Evolutionary conservation across 2,797 vertebrate genomes (phyloP), one percentile per base, ranked within the genome.

Genomic region (Acipenser transmontanus): DNA sequence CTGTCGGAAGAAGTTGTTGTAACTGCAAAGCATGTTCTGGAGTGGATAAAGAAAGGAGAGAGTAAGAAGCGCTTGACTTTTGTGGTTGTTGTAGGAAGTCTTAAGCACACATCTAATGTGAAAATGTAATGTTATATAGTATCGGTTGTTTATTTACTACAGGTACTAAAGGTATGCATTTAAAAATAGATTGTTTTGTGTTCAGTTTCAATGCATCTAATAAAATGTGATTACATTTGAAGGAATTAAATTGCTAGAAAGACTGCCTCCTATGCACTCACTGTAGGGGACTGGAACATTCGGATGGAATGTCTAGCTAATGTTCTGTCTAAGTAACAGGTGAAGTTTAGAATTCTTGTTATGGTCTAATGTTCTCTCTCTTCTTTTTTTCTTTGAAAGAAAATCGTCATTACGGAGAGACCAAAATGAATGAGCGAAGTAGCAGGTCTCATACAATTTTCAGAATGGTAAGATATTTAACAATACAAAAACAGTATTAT

Each of bases 371-470:
- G 4, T 34, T 54, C n/a, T 8, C 13, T n/a, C n/a, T 60, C n/a
- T 14, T 6, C 8, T 4, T 54, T 7, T 54, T 34, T 7, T 48
- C 59, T 75, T 75, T 65, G 64, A 2, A 72, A 99, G 96, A 92
- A 79, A 98, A 93, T 75, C 89, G 95, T 0, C 97, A 95, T 72
- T 99, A 98, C 54, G 95, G 93, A 59, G 93, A 93, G 79, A 98
- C 96, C 0, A 97, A 98, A 79, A 97, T 99, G 96, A 99, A 98
- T 69, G 82, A 97, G 68, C 89, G 91, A 52, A 98, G 97, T 81
- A 99, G 95, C 69, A 94, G 95, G 47, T 99, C 97, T 0, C 97
- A 99, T 79, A 91, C 97, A 0, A 98, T 99, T 75, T 99, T 99
- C 78, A 87, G 96, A 77, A 98, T 98, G 97, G 97, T 97, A 84